Conservation (phyloP, 1,140 invertebrate genomes). For the Maconellicoccus hirsutus region DNA sequence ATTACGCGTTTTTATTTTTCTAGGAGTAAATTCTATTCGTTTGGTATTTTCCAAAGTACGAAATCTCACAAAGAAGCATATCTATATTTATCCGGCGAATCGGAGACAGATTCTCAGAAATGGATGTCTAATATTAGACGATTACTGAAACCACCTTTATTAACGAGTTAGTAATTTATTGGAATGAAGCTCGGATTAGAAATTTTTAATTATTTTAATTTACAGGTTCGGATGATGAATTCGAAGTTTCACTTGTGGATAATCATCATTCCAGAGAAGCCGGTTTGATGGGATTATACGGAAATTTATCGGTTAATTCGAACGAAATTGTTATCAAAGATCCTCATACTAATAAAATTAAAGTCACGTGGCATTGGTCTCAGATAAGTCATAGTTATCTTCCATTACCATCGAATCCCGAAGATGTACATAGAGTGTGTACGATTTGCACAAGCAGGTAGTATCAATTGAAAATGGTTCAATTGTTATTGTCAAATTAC, state of each 20-base stretch:
- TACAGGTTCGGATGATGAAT: slow-evolving; percentile 36
- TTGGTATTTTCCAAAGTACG: slow-evolving; percentile 39
- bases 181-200: too few relatives aligned
- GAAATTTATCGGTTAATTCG: slow-evolving; percentile 38
- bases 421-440: slow-evolving; percentile 42
- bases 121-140: slow-evolving; percentile 43
- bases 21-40: slow-evolving; percentile 41
- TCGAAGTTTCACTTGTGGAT: slow-evolving; percentile 42
- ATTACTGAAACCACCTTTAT: slow-evolving; percentile 37
- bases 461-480: not conserved
- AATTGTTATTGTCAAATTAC: not conserved
- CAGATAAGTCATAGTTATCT: slow-evolving; percentile 42
- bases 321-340: slow-evolving; percentile 40
- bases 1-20: slow-evolving; percentile 20
- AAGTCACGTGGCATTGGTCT: slow-evolving; percentile 39
- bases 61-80: slow-evolving; percentile 35
- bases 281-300: slow-evolving; percentile 41
- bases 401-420: slow-evolving; percentile 36
- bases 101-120: slow-evolving; percentile 42
- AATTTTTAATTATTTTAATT: slow-evolving; percentile 21
- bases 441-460: slow-evolving; percentile 42
- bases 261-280: slow-evolving; percentile 41
- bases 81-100: slow-evolving; percentile 39
- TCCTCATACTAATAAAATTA: slow-evolving; percentile 37
- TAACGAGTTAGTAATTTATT: slow-evolving; percentile 30